phyloP scores from a whole-genome alignment of 2,797 vertebrate genomes.

The Lepilemur septentrionalis region DNA sequence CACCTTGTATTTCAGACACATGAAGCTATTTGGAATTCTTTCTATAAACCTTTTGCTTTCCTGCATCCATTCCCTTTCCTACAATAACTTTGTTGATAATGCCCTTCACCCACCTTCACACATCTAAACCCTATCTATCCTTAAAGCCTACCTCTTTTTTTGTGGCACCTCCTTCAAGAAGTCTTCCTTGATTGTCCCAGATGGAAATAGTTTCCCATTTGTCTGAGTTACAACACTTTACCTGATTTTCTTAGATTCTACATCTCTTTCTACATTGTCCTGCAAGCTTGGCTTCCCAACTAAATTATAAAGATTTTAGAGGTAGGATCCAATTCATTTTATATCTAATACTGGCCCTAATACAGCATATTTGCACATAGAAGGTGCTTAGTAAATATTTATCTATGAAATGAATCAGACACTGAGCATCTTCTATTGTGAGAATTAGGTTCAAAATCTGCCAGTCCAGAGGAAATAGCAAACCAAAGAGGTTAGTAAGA shows the following conservation, averaged over 20 bases:
- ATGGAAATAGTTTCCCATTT: background rate
- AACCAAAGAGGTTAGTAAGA: background rate
- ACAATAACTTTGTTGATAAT: background rate
- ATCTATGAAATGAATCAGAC: slow-evolving; percentile 39
- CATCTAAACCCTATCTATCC: background rate
- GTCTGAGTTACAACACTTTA: background rate
- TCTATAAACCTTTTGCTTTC: background rate
- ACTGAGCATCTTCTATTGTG: background rate
- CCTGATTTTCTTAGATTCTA: background rate
- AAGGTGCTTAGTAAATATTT: slow-evolving; percentile 50
- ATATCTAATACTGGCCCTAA: background rate
- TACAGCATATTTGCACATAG: background rate
- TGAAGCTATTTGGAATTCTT: background rate
- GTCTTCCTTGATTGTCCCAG: background rate
- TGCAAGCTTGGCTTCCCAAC: background rate
- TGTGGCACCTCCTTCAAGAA: background rate
- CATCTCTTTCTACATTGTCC: background rate
- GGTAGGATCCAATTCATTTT: background rate
- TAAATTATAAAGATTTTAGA: background rate
- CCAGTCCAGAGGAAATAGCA: background rate
- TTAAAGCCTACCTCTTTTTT: background rate
- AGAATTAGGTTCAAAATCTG: slow-evolving; percentile 11
- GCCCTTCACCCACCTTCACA: background rate
- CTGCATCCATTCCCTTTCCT: background rate
- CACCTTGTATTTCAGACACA: background rate